Conservation (phyloP, 2,113 vertebrate species). For the Sinosuthora webbiana region DNA sequence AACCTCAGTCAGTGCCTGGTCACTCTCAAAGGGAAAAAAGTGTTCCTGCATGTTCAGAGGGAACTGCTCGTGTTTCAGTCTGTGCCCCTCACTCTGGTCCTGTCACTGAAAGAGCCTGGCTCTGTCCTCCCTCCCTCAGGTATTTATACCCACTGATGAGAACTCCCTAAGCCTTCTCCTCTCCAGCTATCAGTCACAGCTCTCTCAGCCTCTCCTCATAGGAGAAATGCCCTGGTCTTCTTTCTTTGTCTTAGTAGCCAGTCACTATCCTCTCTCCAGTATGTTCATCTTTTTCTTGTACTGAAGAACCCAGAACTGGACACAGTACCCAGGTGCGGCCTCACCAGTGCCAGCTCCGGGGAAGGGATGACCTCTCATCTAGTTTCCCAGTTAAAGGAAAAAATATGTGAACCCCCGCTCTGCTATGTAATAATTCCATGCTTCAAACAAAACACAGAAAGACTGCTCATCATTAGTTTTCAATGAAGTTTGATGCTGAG, state of each 20-base stretch:
- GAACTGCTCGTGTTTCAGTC: background rate
- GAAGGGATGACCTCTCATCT: background rate
- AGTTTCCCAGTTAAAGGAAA: background rate
- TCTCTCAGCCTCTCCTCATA: background rate
- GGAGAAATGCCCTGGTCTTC: background rate
- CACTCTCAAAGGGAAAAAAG: background rate
- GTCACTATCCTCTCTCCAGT: background rate
- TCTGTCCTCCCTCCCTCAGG: rapidly evolving
- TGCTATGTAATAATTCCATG: background rate
- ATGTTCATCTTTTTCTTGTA: background rate
- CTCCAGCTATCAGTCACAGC: background rate
- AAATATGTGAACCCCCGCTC: rapidly evolving
- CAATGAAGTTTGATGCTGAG: background rate
- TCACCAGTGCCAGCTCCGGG: background rate
- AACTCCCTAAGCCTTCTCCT: background rate
- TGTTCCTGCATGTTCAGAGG: background rate
- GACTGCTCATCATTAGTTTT: background rate
- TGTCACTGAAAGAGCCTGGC: background rate
- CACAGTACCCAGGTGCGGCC: background rate
- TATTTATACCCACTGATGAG: background rate
- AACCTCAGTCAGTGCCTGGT: background rate
- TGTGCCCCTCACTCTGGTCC: background rate
- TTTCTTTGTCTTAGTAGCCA: background rate
- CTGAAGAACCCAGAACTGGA: background rate
- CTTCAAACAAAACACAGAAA: background rate